These are phyloP conservation scores for Australoheros scitulus DNA, from an alignment of 2,113 vertebrate species.

Conservation along the genomic window DNA sequence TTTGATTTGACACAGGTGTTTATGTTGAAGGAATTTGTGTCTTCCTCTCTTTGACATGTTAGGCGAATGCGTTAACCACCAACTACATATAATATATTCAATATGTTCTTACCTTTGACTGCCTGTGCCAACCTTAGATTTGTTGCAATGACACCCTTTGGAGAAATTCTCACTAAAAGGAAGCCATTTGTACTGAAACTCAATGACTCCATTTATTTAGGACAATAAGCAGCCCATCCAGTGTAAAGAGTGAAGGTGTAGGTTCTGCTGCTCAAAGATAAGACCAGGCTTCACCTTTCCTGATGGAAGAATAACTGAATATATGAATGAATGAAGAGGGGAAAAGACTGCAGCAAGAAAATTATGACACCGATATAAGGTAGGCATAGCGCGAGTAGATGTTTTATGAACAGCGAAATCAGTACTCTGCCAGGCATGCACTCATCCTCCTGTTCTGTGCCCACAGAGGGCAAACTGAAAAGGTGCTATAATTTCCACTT, in stretches of 20 bases:
- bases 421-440: constrained; percentile 22
- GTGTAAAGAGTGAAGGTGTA: background rate
- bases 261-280: constrained; percentile 44
- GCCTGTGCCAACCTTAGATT: background rate
- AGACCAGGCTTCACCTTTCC: constrained; percentile 30
- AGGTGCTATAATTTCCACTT: constrained; percentile 24
- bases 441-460: constrained; percentile 6
- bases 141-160: background rate
- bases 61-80: background rate
- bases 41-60: background rate
- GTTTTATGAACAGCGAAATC: constrained; percentile 35
- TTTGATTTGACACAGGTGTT: no score
- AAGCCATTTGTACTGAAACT: background rate
- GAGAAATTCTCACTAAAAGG: constrained; percentile 2
- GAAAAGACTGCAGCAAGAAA: background rate
- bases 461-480: constrained; percentile 24
- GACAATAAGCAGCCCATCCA: constrained; percentile 24
- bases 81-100: background rate
- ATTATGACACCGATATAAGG: constrained; percentile 30
- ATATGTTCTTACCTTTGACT: background rate
- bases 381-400: background rate
- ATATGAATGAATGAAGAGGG: constrained; percentile 3
- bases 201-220: constrained; percentile 22
- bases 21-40: background rate
- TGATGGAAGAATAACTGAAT: constrained; percentile 5